Base-by-base conservation (phyloP, 2,797 vertebrate species). In the Phataginus tetradactyla region DNA sequence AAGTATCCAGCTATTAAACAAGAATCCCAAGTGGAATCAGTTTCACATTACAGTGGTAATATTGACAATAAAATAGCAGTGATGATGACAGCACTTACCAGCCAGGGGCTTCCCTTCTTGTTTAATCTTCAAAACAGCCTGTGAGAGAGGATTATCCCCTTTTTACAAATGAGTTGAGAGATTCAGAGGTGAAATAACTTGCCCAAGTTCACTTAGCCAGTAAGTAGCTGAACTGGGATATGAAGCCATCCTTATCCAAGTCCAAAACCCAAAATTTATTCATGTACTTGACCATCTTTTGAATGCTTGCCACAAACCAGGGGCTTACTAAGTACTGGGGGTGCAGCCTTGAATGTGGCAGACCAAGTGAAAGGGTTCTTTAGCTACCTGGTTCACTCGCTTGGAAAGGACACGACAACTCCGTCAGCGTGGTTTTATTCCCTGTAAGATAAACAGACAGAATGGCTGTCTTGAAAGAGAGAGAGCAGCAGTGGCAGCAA, bases 271-370 rank as follows among this genome's bases (percentile, higher is more conserved):
- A 11, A 10, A 34, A 7, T 17, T 10, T 15, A 0, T 21, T 37
- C 53, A 3, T 9, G 6, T 23, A 29, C 61, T 61, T 1, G 0
- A 8, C 53, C 27, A 69, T 17, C 37, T 3, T 29, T 34, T 27
- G 53, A 3, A 7, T 45, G 34, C 55, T 39, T 55, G 32, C 51
- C 66, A 4, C 0, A 8, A 64, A 39, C 55, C n/a, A 0, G 9
- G 53, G 59, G 49, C 69, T 83, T 2, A 1, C 72, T 27, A 3
- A 9, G 23, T 14, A 0, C 37, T 18, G 4, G 51, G 71, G 27
- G 18, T 29, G 9, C 0, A 0, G 71, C 42, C 49, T 64, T 25
- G 8, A 79, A 32, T 13, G 0, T 29, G 11, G n/a, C 23, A 29
- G 13, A 4, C 51, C 45, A 42, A 0, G 17, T 8, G 39, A 39